Evolutionary conservation across 2,888 invertebrate species (phyloP).

Genomic region (Nymphalis polychloros): DNA sequence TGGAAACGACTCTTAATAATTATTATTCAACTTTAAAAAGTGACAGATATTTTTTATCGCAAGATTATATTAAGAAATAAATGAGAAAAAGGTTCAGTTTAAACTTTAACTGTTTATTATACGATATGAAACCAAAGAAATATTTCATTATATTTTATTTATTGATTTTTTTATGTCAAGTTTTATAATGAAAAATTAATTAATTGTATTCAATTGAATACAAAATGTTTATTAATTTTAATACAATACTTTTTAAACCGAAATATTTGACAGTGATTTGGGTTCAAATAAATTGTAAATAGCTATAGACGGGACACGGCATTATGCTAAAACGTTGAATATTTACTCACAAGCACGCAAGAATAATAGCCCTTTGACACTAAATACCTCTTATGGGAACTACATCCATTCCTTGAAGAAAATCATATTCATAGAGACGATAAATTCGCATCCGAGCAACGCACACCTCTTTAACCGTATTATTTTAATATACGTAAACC

Average conservation of each 20-base stretch:
- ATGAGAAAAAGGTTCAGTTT: too few relatives aligned
- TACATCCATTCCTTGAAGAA: constrained; percentile 75
- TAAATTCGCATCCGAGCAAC: constrained; percentile 66
- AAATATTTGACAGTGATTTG: background rate
- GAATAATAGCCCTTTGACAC: constrained; percentile 56
- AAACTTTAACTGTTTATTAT: too few relatives aligned
- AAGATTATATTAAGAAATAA: too few relatives aligned
- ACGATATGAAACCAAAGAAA: too few relatives aligned
- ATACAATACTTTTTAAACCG: background rate
- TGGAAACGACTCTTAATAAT: constrained; percentile 16
- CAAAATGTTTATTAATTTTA: too few relatives aligned
- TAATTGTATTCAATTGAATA: too few relatives aligned
- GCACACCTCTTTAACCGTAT: constrained; percentile 79
- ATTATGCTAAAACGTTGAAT: constrained; percentile 36
- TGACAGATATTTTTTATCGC: too few relatives aligned
- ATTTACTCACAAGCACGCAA: constrained; percentile 31
- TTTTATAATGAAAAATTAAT: too few relatives aligned
- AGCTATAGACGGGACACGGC: background rate
- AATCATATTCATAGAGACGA: constrained; percentile 79
- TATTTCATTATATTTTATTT: too few relatives aligned
- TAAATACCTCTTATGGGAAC: constrained; percentile 65
- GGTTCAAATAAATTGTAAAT: background rate
- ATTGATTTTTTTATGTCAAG: too few relatives aligned
- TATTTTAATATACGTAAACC: constrained; percentile 81
- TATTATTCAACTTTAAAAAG: background rate